Percentiles rank a stretch among this genome's conserved stretches.
Conservation (phyloP, 2,797 vertebrate species). For the Alauda arvensis region DNA sequence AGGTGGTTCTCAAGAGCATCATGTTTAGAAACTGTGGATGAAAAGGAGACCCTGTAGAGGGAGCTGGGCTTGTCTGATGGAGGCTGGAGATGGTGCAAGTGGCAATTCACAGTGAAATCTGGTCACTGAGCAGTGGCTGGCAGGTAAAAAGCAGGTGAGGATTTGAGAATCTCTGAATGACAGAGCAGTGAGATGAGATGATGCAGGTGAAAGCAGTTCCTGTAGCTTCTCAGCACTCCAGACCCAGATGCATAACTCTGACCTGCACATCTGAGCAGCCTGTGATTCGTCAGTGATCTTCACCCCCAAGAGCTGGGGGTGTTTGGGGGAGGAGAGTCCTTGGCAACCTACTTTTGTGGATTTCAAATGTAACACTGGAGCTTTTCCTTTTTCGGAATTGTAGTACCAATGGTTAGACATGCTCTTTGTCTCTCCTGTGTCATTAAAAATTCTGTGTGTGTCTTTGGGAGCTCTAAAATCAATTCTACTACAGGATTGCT, state of each 20-base stretch:
- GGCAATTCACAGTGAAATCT: fast-evolving
- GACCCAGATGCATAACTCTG: not conserved
- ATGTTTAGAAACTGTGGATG: not conserved
- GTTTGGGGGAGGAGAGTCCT: not conserved
- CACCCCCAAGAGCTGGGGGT: not conserved
- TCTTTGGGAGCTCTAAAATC: not conserved
- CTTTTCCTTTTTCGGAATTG: not conserved
- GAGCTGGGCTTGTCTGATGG: not conserved
- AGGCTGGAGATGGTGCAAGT: not conserved
- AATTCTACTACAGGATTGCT: not conserved
- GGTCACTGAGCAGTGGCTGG: not conserved
- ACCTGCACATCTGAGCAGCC: fast-evolving
- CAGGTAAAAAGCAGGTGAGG: not conserved
- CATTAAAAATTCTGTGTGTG: not conserved
- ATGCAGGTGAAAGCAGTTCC: not conserved
- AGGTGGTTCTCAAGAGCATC: not conserved
- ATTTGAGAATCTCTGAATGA: not conserved
- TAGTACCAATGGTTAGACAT: not conserved
- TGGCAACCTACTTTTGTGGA: not conserved
- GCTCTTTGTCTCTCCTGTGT: not conserved
- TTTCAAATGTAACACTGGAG: not conserved
- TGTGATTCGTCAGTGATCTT: not conserved
- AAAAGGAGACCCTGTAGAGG: not conserved
- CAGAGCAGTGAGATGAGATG: not conserved
- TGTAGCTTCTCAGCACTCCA: not conserved